A percentile compares a stretch with the other conserved stretches of the same genome.
These are phyloP conservation scores for Myiotriccus ornatus DNA, from an alignment of 2,797 vertebrate species.

Conservation along the genomic window DNA sequence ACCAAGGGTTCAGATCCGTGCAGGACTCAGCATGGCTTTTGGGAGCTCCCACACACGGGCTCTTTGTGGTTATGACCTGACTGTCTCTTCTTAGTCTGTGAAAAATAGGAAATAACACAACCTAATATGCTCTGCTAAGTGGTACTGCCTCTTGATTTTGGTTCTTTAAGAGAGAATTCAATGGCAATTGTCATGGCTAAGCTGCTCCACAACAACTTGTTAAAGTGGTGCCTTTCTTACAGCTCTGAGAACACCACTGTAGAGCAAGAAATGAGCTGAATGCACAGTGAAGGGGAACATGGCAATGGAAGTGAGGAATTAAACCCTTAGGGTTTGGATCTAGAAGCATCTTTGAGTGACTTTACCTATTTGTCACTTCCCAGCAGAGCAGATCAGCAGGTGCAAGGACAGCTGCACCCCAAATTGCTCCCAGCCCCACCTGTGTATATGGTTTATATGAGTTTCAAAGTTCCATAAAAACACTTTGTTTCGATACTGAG, in stretches of 20 bases:
- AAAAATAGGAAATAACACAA: not conserved
- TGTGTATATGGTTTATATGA: not conserved
- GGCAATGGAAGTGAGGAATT: not conserved
- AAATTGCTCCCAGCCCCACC: not conserved
- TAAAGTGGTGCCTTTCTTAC: not conserved
- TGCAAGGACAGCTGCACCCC: not conserved
- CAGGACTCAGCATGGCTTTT: not conserved
- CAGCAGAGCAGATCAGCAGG: not conserved
- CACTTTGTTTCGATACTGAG: not conserved
- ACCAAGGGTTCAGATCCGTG: not conserved
- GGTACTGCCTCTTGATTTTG: not conserved
- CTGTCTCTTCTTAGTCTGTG: not conserved
- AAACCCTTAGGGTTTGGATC: not conserved
- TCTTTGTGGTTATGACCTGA: not conserved
- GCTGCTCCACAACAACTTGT: not conserved
- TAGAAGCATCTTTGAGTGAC: not conserved
- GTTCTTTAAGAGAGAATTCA: not conserved
- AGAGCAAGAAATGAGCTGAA: not conserved
- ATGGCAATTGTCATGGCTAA: not conserved
- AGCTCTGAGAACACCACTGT: not conserved
- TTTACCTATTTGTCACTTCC: not conserved
- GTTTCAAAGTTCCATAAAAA: not conserved
- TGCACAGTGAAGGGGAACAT: not conserved
- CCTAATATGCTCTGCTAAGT: not conserved
- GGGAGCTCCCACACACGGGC: not conserved